Evolutionary conservation across 2,113 vertebrate species (phyloP).

Genomic region (Brachyistius frenatus): DNA sequence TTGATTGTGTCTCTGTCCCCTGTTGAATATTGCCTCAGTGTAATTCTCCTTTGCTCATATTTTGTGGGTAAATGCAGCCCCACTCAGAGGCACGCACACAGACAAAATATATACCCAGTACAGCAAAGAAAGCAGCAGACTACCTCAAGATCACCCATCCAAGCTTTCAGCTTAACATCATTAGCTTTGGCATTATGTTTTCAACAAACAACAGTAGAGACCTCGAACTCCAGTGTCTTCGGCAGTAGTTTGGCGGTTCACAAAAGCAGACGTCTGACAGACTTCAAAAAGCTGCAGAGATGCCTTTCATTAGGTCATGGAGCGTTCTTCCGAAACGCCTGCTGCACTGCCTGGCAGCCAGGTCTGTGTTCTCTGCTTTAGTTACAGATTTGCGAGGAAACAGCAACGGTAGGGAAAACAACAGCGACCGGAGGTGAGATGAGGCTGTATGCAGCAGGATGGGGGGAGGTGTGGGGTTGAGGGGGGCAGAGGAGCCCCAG

Average conservation of each 20-base stretch:
- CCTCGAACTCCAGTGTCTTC: slow-evolving; percentile 62
- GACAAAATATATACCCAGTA: slow-evolving; percentile 10
- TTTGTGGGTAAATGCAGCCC: slow-evolving; percentile 16
- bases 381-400: slow-evolving; percentile 59
- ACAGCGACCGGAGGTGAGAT: slow-evolving; percentile 51
- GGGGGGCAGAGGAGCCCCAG: slow-evolving; percentile 42
- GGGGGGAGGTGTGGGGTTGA: slow-evolving; percentile 12
- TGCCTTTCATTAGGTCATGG: slow-evolving; percentile 72
- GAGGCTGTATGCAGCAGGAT: slow-evolving; percentile 29
- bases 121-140: slow-evolving; percentile 9
- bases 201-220: slow-evolving; percentile 71
- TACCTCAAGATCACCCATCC: slow-evolving; percentile 47
- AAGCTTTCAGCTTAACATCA: slow-evolving; percentile 60
- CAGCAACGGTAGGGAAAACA: slow-evolving; percentile 61
- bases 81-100: slow-evolving; percentile 19
- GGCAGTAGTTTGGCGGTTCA: slow-evolving; percentile 32
- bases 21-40: not conserved
- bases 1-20: not conserved
- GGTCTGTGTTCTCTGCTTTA: slow-evolving; percentile 66
- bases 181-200: slow-evolving; percentile 59
- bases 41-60: slow-evolving; percentile 2
- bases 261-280: slow-evolving; percentile 60
- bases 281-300: slow-evolving; percentile 65
- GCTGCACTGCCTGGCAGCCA: slow-evolving; percentile 46
- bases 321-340: slow-evolving; percentile 51